Evolutionary conservation across 2,113 vertebrate genomes (phyloP), one percentile per base, ranked within the genome.

Genomic region (Zapornia atra): DNA sequence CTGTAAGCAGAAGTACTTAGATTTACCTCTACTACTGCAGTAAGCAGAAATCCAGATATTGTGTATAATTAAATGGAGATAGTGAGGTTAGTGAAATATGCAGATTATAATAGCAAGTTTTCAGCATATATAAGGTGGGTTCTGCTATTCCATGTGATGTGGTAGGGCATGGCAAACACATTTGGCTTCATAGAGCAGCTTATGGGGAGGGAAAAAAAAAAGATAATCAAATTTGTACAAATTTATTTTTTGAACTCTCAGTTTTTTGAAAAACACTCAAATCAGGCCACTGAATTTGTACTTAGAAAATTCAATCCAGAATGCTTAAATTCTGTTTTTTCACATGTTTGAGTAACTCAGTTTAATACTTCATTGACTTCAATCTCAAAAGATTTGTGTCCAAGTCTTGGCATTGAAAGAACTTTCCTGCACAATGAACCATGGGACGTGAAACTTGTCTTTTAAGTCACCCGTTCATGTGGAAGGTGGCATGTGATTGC

Each of bases 1-100:
- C 31, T 88, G 36, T 44, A 54, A 70, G 60, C 28, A 84, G 51
- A 69, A 91, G 60, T 86, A 56, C 48, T 83, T 66, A 78, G 13
- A 66, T 71, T 38, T 63, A 78, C 29, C 12, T 63, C 68, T 86
- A 54, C 26, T 73, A 51, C 60, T 46, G 25, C 17, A 59, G 76
- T 88, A 94, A 94, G 88, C 86, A 88, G 60, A 92, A 94, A 88
- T 75, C 31, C 60, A 63, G 76, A 50, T 80, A 82, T 9, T 42
- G 60, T 24, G 7, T 66, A 25, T 72, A 42, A 83, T 88, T 88
- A 86, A 81, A 72, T 28, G 25, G 46, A 70, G 46, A 44, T 6
- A 54, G n/a, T 28, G 76, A 70, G 17, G 50, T 54, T 59, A 88
- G 40, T 42, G 33, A 82, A 78, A 78, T 5, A 10, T 54, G 69